Base-by-base conservation (phyloP, 2,797 vertebrate genomes). In the Yasuhikotakia modesta region DNA sequence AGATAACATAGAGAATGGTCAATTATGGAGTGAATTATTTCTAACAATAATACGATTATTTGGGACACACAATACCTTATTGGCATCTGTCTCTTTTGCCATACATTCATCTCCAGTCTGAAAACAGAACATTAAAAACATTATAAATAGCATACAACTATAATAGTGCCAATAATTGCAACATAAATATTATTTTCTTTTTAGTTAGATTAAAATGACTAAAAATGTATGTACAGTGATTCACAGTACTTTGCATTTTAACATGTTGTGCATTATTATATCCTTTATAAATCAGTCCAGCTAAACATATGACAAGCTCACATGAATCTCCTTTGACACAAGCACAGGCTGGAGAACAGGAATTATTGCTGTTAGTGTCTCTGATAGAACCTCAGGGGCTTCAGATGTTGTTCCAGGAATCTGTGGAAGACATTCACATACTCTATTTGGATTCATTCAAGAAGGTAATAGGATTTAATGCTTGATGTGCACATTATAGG, bases 321-420 rank as follows among this genome's bases (percentile, higher is more conserved):
- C 87, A 53, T 81, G 65, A 43, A 81, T 27, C 30, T 88, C 79
- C 22, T 81, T 78, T 73, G 86, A 48, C 55, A 68, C 30, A 71
- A 55, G 73, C 22, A 30, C 67, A 53, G 72, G 61, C n/a, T 85
- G 81, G 43, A 81, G 57, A 65, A 70, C 84, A 48, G 53, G 58
- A 14, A 81, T 57, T 5, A 21, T 58, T 69, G 73, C 73, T 8
- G 79, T 64, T 43, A 67, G 3, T 43, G 73, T 32, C 71, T 89
- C 82, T 65, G 77, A 39, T 7, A 79, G 80, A 65, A 16, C 43
- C 55, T 27, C 75, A 16, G 81, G 27, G 22, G 73, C 46, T 2
- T 88, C 85, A 30, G 14, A 63, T 12, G 50, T 1, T 63, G 72
- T 85, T 30, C 76, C 64, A 5, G 57, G 73, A 64, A 84, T 82